A percentile compares a stretch with the other conserved stretches of the same genome.
Conservation (phyloP, 64 coral and sea anemone species). For the Pocillopora verrucosa region DNA sequence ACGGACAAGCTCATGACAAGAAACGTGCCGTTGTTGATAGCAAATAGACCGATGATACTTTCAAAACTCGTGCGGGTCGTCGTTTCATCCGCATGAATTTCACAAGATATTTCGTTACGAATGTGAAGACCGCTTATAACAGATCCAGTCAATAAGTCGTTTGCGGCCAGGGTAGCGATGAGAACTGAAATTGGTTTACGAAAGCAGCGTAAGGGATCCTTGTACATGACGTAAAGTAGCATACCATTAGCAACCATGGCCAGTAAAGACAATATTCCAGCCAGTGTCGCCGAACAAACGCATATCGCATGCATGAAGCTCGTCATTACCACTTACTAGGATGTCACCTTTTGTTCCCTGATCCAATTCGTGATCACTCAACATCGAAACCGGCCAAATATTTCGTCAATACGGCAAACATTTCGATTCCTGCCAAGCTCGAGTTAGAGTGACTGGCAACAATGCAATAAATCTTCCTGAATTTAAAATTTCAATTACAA, state of each 20-base stretch:
- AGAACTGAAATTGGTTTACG: constrained; percentile 45
- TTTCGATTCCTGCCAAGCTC: not conserved
- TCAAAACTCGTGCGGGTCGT: not conserved
- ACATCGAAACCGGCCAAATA: not conserved
- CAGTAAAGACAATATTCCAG: constrained; percentile 22
- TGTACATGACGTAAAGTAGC: constrained; percentile 49
- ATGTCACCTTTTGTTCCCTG: not conserved
- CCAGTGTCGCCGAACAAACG: not conserved
- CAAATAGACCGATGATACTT: constrained; percentile 14
- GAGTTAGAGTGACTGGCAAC: not conserved
- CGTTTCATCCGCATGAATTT: not conserved
- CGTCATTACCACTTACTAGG: not conserved
- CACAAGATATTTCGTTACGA: constrained; percentile 6
- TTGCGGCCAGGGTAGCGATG: constrained; percentile 25
- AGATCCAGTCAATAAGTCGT: constrained; percentile 34
- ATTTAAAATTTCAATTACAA: constrained; percentile 25
- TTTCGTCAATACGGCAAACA: not conserved
- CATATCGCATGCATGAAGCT: not conserved
- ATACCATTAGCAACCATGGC: constrained; percentile 37
- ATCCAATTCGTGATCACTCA: not conserved
- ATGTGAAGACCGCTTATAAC: not conserved
- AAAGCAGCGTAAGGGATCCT: constrained; percentile 32
- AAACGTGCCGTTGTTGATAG: constrained; percentile 3
- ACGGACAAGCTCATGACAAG: not conserved
- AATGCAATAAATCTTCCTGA: not conserved